Percentiles rank a stretch among this genome's conserved stretches.
Evolutionary conservation across 2,888 invertebrate genomes (phyloP).

Genomic region (Steinernema scapterisci): DNA sequence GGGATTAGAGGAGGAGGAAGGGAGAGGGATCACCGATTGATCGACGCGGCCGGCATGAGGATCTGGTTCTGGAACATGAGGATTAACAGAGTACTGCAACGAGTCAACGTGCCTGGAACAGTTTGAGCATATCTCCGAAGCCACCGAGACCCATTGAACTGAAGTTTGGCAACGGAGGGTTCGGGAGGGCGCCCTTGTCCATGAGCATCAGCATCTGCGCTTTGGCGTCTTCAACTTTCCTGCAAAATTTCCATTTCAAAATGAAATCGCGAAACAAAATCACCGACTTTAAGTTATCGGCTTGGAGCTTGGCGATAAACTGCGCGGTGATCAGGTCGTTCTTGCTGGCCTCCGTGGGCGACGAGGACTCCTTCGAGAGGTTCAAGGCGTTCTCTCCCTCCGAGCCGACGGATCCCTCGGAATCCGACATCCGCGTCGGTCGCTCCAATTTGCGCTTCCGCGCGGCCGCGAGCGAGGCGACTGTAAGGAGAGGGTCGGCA

Average conservation of each 20-base stretch:
- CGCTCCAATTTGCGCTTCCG: slow-evolving; percentile 11
- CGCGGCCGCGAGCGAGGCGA: neutral
- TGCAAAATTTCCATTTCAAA: neutral
- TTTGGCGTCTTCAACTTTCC: slow-evolving; percentile 25
- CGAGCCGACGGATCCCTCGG: neutral
- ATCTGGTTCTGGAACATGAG: slow-evolving; percentile 7
- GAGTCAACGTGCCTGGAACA: slow-evolving; percentile 25
- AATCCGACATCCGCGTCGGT: slow-evolving; percentile 5
- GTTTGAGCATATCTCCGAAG: slow-evolving; percentile 8
- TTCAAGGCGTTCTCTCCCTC: slow-evolving; percentile 8
- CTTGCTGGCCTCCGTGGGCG: neutral
- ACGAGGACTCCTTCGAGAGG: slow-evolving; percentile 3
- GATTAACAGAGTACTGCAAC: too few species aligned
- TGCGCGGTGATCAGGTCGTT: slow-evolving; percentile 12
- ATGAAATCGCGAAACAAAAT: neutral
- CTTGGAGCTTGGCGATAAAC: slow-evolving; percentile 14
- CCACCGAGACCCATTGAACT: neutral
- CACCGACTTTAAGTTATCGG: neutral
- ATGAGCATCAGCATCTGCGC: slow-evolving; percentile 21
- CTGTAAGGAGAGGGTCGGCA: neutral
- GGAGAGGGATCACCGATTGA: neutral
- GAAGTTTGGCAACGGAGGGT: slow-evolving; percentile 4
- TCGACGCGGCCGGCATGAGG: slow-evolving; percentile 18
- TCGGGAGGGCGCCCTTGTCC: slow-evolving; percentile 19
- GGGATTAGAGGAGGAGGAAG: neutral